Conservation (phyloP, 2,797 vertebrate genomes). For the Molossus alvarezi region DNA sequence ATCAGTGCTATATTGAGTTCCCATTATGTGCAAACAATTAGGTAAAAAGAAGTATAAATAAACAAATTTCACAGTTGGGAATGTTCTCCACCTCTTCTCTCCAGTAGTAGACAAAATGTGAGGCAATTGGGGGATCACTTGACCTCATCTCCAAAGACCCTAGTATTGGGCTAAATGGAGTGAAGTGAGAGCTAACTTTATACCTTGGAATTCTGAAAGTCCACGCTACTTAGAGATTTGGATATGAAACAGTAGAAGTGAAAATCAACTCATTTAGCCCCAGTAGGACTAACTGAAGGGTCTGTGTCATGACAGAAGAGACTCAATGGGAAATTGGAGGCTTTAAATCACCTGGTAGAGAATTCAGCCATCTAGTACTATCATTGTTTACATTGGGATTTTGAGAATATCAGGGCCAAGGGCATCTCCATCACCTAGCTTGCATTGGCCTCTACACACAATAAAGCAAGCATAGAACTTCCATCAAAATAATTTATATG, state of each 20-base stretch:
- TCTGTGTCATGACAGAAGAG: background rate
- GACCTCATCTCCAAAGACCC: background rate
- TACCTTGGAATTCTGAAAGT: background rate
- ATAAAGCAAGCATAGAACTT: conserved; percentile 30
- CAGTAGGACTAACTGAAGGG: background rate
- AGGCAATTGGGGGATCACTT: background rate
- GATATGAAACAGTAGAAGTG: background rate
- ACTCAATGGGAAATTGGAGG: background rate
- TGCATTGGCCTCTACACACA: background rate
- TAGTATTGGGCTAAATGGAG: background rate
- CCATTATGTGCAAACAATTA: background rate
- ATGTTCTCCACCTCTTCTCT: background rate
- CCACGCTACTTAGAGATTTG: background rate
- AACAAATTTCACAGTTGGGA: background rate
- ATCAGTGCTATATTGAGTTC: background rate
- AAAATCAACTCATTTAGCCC: background rate
- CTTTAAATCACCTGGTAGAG: background rate
- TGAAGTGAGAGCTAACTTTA: background rate
- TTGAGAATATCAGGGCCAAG: background rate
- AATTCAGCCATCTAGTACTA: background rate
- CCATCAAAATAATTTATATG: background rate
- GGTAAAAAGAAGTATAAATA: background rate
- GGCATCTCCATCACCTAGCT: background rate
- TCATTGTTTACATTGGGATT: background rate
- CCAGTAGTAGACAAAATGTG: background rate